Base-by-base conservation (phyloP, 1,140 invertebrate genomes). In the Danaus plexippus region DNA sequence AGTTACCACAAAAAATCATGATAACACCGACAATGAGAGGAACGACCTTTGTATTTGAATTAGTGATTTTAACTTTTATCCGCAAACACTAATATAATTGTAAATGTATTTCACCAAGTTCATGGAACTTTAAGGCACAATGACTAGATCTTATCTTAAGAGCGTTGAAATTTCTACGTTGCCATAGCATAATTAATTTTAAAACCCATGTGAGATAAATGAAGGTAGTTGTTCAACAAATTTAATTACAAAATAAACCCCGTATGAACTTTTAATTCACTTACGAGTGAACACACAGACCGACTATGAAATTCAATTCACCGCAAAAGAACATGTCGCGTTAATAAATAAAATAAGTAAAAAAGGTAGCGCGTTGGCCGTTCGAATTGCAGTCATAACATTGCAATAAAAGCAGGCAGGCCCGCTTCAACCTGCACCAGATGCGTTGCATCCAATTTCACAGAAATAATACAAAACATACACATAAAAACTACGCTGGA, bases 321-420 rank as follows among this genome's bases (percentile, higher is more conserved):
- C 60, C 60, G 40, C 60, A 56, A 63, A 49, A 46, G 49, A 56
- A 41, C 49, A 48, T 47, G 15, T 50, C 48, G 63, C 59, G 59
- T 64, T 67, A 67, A 67, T 67, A 67, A 67, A 67, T 59, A 57
- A 65, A 66, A 64, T 64, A 57, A 61, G 54, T 57, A 61, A 61
- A 63, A 66, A 66, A 66, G 47, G 52, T 52, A 48, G 48, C 60
- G 47, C 49, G 51, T 32, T 32, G 52, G 43, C 50, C 60, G 56
- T 66, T 75, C 73, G 67, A 61, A 75, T 72, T 79, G 77, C 76
- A 80, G 71, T 77, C 75, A 79, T 79, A 83, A 79, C 80, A 79
- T 69, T 61, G 68, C 67, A 73, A 80, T 83, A 82, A 82, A 80
- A 64, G 56, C 53, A 41, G 49, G 49, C 58, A 54, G 69, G 59